A percentile compares a stretch with the other conserved stretches of the same genome.
These are phyloP conservation scores for Megaleporinus macrocephalus DNA, from an alignment of 2,113 vertebrate genomes.

Conservation along the genomic window DNA sequence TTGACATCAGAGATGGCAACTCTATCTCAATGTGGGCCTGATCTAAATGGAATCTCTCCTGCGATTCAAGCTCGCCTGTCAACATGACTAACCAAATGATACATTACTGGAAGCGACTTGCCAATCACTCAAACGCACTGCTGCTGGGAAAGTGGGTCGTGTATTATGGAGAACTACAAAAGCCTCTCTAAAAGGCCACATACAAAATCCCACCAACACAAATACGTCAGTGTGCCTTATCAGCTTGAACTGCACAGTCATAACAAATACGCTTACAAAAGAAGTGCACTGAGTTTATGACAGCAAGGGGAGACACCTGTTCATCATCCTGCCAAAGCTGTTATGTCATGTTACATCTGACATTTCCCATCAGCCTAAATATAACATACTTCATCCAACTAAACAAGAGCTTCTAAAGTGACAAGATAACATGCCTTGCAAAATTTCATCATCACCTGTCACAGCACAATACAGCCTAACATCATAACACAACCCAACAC, in stretches of 20 bases:
- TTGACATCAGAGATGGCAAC: neutral
- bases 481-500: too few species aligned
- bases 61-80: neutral
- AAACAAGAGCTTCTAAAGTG: too few species aligned
- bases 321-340: too few species aligned
- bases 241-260: too few species aligned
- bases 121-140: slow-evolving; percentile 19
- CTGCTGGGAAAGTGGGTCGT: neutral
- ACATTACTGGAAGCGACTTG: neutral
- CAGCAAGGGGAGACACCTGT: too few species aligned
- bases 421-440: neutral
- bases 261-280: too few species aligned
- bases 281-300: too few species aligned
- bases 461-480: neutral
- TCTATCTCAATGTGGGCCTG: neutral
- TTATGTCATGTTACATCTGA: too few species aligned
- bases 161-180: neutral
- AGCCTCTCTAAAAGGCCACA: neutral
- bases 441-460: slow-evolving; percentile 1
- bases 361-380: too few species aligned
- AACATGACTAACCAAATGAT: neutral
- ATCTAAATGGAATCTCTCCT: neutral
- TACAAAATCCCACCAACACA: neutral
- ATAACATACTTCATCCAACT: too few species aligned
- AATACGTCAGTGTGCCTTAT: neutral